Conservation (phyloP, 2,797 vertebrate genomes). For the Allobates femoralis region DNA sequence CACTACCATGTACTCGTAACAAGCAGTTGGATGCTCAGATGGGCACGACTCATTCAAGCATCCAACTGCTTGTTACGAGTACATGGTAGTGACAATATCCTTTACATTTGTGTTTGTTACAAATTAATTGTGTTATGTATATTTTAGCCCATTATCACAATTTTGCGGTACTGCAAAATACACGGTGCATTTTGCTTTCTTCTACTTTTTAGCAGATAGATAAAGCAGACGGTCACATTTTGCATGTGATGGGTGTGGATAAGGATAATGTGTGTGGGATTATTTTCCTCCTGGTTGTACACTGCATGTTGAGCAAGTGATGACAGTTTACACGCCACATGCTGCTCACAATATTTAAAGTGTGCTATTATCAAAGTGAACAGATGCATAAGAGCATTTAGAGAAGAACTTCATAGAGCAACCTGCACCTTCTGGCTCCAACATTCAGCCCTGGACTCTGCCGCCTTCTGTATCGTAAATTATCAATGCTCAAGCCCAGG, state of each 20-base stretch:
- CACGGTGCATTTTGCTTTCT: not conserved
- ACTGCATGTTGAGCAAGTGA: conserved; percentile 35
- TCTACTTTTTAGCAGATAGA: conserved; percentile 1
- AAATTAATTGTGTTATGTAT: too few species aligned
- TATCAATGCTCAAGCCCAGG: too few species aligned
- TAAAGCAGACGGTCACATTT: conserved; percentile 7
- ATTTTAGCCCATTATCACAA: too few species aligned
- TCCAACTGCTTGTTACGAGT: too few species aligned
- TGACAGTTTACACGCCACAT: conserved; percentile 55
- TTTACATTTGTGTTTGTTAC: too few species aligned
- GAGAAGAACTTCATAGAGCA: conserved; percentile 22
- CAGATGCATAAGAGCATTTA: conserved; percentile 36
- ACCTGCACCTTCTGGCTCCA: not conserved
- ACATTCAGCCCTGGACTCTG: not conserved
- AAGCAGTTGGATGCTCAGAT: too few species aligned
- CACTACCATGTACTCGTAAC: too few species aligned
- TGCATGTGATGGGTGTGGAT: conserved; percentile 12
- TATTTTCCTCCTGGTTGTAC: conserved; percentile 31
- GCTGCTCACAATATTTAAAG: conserved; percentile 51
- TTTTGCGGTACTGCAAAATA: too few species aligned
- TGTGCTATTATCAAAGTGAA: conserved; percentile 25
- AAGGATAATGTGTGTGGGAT: conserved; percentile 22
- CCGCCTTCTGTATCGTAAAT: not conserved
- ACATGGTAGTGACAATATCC: too few species aligned
- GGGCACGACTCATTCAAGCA: too few species aligned